Base-by-base conservation (phyloP, 2,797 vertebrate species). In the Microtus californicus region DNA sequence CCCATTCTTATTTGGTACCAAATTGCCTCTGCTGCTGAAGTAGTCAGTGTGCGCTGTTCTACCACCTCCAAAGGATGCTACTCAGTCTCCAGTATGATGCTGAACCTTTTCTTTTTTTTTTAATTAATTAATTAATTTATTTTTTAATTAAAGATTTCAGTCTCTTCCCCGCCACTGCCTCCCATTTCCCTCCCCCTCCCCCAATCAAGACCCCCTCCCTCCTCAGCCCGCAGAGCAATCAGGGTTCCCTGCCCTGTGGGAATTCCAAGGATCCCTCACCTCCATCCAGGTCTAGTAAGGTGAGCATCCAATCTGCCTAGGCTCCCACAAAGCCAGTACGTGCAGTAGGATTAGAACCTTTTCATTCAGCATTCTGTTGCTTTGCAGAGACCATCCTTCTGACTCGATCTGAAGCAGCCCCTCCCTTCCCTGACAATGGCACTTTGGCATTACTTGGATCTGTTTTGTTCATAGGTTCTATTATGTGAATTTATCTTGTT, bases 401-500 rank as follows among this genome's bases (percentile, higher is more conserved):
- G 45, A 93, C 31, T 71, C 11, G 4, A 54, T 79, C 31, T 65
- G 27, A 86, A 88, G 76, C 25, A 71, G 31, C 31, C 40, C 15
- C 23, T 81, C 86, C 56, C 37, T 90, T 31, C 14, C 19, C 59
- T 4, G 34, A 54, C 25, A 31, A 34, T 1, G 65, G n/a, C 12
- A 48, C 86, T 74, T 3, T 23, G 59, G 31, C 37, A 45, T n/a
- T 79, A 63, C 40, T 91, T 40, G 11, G 67, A 48, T 80, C 74
- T 76, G 45, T 93, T 79, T 91, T 86, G 63, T 95, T 83, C 27
- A 37, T 29, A 27, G 11, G 37, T 56, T 48, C 80, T 79, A 79
- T 67, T 86, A 56, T 78, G 15, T 93, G 63, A 56, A 34, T 91
- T 69, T 59, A 81, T 95, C 51, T 86, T 73, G 37, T 79, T 69